phyloP scores from a whole-genome alignment of 2,888 invertebrate genomes.

The Salpingus planirostris region DNA sequence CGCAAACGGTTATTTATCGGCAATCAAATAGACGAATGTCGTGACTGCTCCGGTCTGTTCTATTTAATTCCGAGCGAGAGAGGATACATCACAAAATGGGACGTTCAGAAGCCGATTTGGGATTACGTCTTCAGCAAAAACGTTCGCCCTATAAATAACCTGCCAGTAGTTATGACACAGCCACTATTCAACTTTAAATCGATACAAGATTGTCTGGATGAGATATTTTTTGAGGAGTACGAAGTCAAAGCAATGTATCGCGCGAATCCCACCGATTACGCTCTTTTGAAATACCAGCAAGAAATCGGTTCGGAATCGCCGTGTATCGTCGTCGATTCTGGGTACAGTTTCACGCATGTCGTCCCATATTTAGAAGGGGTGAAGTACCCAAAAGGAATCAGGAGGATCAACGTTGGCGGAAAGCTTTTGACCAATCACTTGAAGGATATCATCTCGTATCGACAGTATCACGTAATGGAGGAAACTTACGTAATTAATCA shows the following conservation, averaged over 20 bases:
- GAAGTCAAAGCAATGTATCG: conserved; percentile 76
- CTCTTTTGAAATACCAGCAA: conserved; percentile 31
- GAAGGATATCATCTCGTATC: conserved; percentile 94
- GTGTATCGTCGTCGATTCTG: conserved; percentile 77
- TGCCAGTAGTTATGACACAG: conserved; percentile 82
- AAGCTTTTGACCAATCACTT: conserved; percentile 91
- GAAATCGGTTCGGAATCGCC: conserved; percentile 22
- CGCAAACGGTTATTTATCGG: conserved; percentile 87
- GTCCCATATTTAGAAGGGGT: conserved; percentile 75
- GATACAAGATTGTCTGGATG: conserved; percentile 87
- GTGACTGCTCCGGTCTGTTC: conserved; percentile 90
- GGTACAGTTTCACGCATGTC: conserved; percentile 93
- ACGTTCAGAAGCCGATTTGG: conserved; percentile 92
- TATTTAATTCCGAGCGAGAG: conserved; percentile 91
- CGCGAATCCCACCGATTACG: conserved; percentile 73
- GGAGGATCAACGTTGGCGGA: conserved; percentile 90
- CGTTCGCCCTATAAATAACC: conserved; percentile 68
- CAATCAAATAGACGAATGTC: conserved; percentile 90
- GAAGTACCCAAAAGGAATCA: conserved; percentile 55
- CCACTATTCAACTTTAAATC: conserved; percentile 89
- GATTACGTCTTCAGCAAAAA: conserved; percentile 89
- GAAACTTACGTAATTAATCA: conserved; percentile 98
- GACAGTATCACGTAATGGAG: conserved; percentile 96
- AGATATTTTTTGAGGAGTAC: conserved; percentile 97
- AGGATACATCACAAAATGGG: conserved; percentile 94